These are phyloP conservation scores for Trachelus stipa DNA, from an alignment of 2,888 invertebrate species.

Conservation along the genomic window DNA sequence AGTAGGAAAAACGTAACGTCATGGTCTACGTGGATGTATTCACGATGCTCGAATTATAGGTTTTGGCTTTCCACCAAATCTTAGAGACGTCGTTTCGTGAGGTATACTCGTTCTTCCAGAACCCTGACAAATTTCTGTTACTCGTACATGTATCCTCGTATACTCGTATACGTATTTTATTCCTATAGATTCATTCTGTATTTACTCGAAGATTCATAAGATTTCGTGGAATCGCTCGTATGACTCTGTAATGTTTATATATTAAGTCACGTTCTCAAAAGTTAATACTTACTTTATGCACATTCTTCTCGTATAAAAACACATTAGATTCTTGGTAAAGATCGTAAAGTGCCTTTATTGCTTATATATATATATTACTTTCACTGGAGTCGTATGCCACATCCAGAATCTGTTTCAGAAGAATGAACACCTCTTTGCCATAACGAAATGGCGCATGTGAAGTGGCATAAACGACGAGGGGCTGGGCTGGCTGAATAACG, in stretches of 20 bases:
- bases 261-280: not conserved
- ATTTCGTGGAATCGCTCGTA: not conserved
- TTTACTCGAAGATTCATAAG: not conserved
- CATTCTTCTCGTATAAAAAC: no score
- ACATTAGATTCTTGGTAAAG: no score
- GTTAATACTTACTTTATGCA: not conserved
- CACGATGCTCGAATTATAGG: not conserved
- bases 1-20: not conserved
- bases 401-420: not conserved
- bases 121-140: not conserved
- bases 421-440: not conserved
- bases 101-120: not conserved
- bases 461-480: not conserved
- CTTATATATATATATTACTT: not conserved
- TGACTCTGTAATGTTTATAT: not conserved
- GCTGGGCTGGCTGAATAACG: conserved; percentile 12
- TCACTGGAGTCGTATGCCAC: not conserved
- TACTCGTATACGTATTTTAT: not conserved
- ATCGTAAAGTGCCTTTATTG: no score
- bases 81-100: not conserved
- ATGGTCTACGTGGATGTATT: not conserved
- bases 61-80: not conserved
- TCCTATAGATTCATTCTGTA: not conserved
- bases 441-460: not conserved
- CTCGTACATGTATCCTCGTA: not conserved